Conservation (phyloP, 2,113 vertebrate species). For the Pleuronectes platessa region DNA sequence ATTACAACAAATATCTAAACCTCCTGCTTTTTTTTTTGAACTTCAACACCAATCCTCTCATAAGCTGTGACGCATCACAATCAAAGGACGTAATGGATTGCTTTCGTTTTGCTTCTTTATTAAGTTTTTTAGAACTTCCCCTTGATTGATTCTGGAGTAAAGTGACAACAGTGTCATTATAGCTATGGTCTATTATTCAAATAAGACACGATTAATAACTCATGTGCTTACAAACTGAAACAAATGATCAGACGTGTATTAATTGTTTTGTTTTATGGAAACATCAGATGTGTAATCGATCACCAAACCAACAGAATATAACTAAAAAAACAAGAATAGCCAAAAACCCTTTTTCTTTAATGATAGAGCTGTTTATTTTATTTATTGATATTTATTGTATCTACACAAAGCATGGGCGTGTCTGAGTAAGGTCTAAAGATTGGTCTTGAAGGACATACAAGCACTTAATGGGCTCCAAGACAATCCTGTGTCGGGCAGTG, state of each 20-base stretch:
- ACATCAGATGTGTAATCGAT: conserved; percentile 10
- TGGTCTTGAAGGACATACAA: conserved; percentile 69
- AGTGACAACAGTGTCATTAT: conserved; percentile 65
- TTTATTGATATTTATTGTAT: background rate
- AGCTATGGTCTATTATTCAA: conserved; percentile 46
- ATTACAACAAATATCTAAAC: background rate
- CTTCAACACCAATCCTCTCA: no score
- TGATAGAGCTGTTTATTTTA: conserved; percentile 78
- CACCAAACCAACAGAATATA: conserved; percentile 4
- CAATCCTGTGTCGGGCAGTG: conserved; percentile 79
- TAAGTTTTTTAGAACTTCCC: conserved; percentile 2
- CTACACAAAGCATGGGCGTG: conserved; percentile 26
- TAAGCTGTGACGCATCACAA: conserved; percentile 3
- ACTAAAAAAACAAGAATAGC: conserved; percentile 29
- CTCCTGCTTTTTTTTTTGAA: no score
- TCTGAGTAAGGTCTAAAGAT: conserved; percentile 63
- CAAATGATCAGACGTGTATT: conserved; percentile 22
- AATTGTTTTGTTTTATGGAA: conserved; percentile 20
- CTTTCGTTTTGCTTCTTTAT: background rate
- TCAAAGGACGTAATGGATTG: background rate
- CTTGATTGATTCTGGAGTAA: conserved; percentile 46
- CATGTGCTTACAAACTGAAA: background rate
- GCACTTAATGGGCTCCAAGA: conserved; percentile 64
- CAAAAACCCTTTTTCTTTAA: conserved; percentile 25
- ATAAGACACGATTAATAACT: conserved; percentile 53